phyloP scores from a whole-genome alignment of 1,140 invertebrate genomes.

The Diploscapter pachys region DNA sequence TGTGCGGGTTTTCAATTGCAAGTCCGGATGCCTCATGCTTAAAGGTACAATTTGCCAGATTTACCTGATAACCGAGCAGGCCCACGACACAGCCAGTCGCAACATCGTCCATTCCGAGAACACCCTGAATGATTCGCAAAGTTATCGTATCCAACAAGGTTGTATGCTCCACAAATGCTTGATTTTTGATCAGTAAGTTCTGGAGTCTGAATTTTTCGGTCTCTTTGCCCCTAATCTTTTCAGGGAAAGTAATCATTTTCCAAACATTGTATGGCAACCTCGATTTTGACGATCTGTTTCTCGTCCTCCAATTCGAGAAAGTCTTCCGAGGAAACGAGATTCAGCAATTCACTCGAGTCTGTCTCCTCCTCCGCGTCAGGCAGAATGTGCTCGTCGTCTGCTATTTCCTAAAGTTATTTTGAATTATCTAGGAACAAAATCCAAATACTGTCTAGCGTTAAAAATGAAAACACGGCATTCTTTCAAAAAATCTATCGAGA shows the following conservation, averaged over 20 bases:
- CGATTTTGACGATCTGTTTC: conserved; percentile 26
- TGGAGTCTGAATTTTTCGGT: no score
- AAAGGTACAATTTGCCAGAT: no score
- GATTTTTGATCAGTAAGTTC: no score
- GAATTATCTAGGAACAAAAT: no score
- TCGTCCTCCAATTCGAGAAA: conserved; percentile 28
- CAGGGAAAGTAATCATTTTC: neutral
- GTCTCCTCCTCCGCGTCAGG: conserved; percentile 16
- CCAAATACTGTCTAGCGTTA: no score
- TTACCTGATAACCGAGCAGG: conserved; percentile 11
- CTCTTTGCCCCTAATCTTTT: neutral
- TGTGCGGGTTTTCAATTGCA: no score
- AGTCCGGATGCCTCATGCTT: no score
- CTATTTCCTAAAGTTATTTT: conserved; percentile 10
- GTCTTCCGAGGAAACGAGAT: conserved; percentile 10
- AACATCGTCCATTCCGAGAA: conserved; percentile 25
- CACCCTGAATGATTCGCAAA: conserved; percentile 8
- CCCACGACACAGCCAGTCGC: conserved; percentile 26
- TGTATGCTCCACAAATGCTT: no score
- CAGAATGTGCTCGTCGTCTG: conserved; percentile 24
- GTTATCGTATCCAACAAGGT: neutral
- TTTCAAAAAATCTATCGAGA: no score
- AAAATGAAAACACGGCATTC: no score
- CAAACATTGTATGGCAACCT: neutral
- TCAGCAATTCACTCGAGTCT: neutral